These are phyloP conservation scores for Tuta absoluta DNA, from an alignment of 2,888 invertebrate genomes.

Conservation along the genomic window DNA sequence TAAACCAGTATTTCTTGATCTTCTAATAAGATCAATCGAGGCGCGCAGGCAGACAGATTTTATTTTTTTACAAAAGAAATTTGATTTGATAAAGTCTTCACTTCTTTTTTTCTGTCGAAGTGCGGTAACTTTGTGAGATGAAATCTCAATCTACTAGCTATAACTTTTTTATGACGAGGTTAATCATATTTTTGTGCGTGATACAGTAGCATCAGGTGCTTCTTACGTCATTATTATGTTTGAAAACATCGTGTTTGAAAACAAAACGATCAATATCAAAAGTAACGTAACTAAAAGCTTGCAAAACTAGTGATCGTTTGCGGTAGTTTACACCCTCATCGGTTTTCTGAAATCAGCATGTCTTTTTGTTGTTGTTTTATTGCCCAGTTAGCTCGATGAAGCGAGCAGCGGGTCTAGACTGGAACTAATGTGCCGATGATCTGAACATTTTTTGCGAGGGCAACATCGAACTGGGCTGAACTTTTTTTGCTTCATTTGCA, in stretches of 20 bases:
- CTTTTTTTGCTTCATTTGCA: not conserved
- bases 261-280: not conserved
- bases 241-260: not conserved
- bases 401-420: conserved; percentile 14
- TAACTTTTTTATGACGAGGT: not conserved
- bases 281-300: not conserved
- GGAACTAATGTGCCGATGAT: conserved; percentile 24
- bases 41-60: too few species aligned
- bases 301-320: not conserved
- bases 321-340: not conserved
- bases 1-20: too few species aligned
- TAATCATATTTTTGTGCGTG: not conserved
- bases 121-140: conserved; percentile 3
- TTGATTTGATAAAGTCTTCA: not conserved
- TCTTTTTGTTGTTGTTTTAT: not conserved
- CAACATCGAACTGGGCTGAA: not conserved
- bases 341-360: conserved; percentile 1
- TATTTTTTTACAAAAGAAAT: not conserved
- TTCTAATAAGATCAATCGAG: too few species aligned
- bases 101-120: not conserved
- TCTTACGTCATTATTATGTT: too few species aligned
- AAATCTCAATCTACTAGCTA: conserved; percentile 1
- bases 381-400: conserved; percentile 17
- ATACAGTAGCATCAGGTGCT: not conserved
- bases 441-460: conserved; percentile 9